A percentile compares a stretch with the other conserved stretches of the same genome.
Conservation (phyloP, 1,140 invertebrate species). For the Eueides isabella region DNA sequence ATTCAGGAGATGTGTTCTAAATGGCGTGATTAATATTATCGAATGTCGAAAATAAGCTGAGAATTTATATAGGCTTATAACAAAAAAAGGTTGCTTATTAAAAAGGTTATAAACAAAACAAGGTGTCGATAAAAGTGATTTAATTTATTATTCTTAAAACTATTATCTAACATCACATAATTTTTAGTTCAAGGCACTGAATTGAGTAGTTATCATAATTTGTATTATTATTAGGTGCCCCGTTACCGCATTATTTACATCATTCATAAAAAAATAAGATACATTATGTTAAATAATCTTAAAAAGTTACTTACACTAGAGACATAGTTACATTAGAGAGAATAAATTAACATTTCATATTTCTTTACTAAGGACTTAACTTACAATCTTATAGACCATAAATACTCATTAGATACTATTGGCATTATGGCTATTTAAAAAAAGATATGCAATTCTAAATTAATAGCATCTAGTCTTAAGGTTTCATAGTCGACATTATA, state of each 20-base stretch:
- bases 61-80: constrained; percentile 18
- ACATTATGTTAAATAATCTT: constrained; percentile 15
- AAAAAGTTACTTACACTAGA: not conserved
- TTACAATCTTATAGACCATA: constrained; percentile 17
- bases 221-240: constrained; percentile 59
- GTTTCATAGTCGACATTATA: constrained; percentile 28
- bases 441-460: constrained; percentile 26
- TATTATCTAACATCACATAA: constrained; percentile 70
- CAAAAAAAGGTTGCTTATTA: constrained; percentile 10
- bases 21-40: constrained; percentile 51
- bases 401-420: constrained; percentile 12
- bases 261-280: constrained; percentile 24
- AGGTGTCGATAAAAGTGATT: constrained; percentile 41
- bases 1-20: constrained; percentile 50
- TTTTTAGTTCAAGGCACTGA: constrained; percentile 64
- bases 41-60: constrained; percentile 39
- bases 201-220: constrained; percentile 49
- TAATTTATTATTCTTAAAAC: constrained; percentile 43
- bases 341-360: constrained; percentile 26
- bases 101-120: constrained; percentile 25
- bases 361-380: constrained; percentile 2
- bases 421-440: constrained; percentile 17
- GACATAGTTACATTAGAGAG: not conserved
- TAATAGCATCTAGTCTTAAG: constrained; percentile 33
- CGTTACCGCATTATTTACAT: constrained; percentile 44